Conservation (phyloP, 2,888 invertebrate species). For the Tetragnatha montana region DNA sequence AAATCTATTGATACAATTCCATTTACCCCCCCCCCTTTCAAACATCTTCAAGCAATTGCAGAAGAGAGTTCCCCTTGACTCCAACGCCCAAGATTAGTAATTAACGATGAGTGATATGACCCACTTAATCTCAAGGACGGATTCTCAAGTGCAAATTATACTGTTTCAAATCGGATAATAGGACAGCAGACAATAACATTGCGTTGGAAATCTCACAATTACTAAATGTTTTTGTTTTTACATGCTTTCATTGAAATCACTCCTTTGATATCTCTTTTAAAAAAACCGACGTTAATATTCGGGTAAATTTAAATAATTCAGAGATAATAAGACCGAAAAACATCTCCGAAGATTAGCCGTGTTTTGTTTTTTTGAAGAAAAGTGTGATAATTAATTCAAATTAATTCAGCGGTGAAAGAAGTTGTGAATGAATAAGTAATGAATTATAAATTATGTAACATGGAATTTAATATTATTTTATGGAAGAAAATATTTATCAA, state of each 20-base stretch:
- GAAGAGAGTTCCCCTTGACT: background rate
- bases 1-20: too few relatives aligned
- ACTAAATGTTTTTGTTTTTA: too few relatives aligned
- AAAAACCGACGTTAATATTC: too few relatives aligned
- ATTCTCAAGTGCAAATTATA: background rate
- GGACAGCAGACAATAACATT: background rate
- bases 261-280: too few relatives aligned
- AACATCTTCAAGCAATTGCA: background rate
- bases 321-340: background rate
- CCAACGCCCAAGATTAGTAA: conserved; percentile 28
- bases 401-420: background rate
- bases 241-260: too few relatives aligned
- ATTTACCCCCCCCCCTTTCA: background rate
- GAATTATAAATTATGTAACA: background rate
- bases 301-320: background rate
- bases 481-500: too few relatives aligned
- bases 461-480: too few relatives aligned
- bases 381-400: background rate
- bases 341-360: background rate
- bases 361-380: background rate
- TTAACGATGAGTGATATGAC: conserved; percentile 43
- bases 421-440: background rate
- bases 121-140: conserved; percentile 41
- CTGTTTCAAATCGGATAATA: background rate
- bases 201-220: too few relatives aligned